These are phyloP conservation scores for Protonemura montana DNA, from an alignment of 2,888 invertebrate genomes.

Conservation along the genomic window DNA sequence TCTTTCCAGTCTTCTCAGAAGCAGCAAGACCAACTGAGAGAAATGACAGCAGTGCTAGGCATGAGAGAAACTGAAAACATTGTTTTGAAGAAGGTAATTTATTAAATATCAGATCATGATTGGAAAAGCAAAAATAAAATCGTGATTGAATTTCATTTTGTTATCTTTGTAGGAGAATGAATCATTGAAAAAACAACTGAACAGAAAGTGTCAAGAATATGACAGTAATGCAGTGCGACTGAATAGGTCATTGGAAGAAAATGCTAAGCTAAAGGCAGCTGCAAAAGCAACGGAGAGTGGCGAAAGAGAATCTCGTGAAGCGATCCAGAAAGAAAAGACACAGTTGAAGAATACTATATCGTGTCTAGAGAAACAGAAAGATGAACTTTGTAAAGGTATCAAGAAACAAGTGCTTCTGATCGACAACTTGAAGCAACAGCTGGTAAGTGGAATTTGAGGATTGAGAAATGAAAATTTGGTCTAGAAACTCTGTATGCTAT, in stretches of 20 bases:
- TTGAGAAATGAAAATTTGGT: background rate
- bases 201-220: background rate
- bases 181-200: background rate
- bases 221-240: background rate
- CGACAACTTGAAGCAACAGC: conserved; percentile 16
- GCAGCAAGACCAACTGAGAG: background rate
- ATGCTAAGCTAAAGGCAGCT: background rate
- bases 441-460: background rate
- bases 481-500: no score
- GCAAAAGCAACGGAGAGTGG: background rate
- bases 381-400: background rate
- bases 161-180: background rate
- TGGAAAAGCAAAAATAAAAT: no score
- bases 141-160: no score
- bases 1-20: background rate
- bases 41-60: background rate
- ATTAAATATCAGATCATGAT: no score
- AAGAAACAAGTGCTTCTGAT: background rate
- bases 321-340: background rate
- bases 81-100: background rate
- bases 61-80: background rate
- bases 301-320: background rate
- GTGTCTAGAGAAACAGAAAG: background rate
- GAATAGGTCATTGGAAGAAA: background rate
- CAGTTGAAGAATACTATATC: background rate